Evolutionary conservation across 1,140 invertebrate genomes (phyloP), one percentile per base, ranked within the genome.

Genomic region (Zeugodacus cucurbitae): DNA sequence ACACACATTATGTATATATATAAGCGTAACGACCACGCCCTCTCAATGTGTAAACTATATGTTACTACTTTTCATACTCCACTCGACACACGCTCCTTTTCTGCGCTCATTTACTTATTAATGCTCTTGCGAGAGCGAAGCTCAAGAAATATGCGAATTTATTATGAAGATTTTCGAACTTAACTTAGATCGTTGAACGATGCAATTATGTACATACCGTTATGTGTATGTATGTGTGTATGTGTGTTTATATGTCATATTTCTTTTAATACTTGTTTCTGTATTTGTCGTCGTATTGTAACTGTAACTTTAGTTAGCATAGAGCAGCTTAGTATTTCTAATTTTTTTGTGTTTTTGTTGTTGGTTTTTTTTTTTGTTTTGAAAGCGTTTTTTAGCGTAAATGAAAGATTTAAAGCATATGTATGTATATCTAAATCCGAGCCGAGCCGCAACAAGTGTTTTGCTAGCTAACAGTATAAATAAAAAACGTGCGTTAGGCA

Each of bases 161-260:
- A 82, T 82, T 82, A 41, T 82, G 74, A 82, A 82, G 3, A 48
- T 82, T 48, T 82, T 82, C 41, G 48, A 82, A 82, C 74, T 48
- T 82, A 82, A 82, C 74, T 48, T 82, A 82, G 44, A 82, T 48
- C 74, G 74, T 82, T 82, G 20, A 82, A 82, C 74, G 74, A 48
- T 82, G 37, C 34, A 74, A 54, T 17, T 74, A 74, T 74, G 26
- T 20, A 74, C 37, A 74, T 74, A 10, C 67, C 44, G 10, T 48
- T 11, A 48, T 48, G 48, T 54, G 14, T 54, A 74, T 41, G 7
- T 74, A 74, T 41, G 34, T 74, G 20, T 17, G 4, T 17, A 4
- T 54, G 2, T 48, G 14, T 59, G 58, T 59, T n/a, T 7, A 4
- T 41, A 7, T 74, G 34, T 41, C 22, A 41, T 74, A 17, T 54